These are phyloP conservation scores for Nerophis lumbriciformis DNA, from an alignment of 2,113 vertebrate genomes.

Conservation along the genomic window DNA sequence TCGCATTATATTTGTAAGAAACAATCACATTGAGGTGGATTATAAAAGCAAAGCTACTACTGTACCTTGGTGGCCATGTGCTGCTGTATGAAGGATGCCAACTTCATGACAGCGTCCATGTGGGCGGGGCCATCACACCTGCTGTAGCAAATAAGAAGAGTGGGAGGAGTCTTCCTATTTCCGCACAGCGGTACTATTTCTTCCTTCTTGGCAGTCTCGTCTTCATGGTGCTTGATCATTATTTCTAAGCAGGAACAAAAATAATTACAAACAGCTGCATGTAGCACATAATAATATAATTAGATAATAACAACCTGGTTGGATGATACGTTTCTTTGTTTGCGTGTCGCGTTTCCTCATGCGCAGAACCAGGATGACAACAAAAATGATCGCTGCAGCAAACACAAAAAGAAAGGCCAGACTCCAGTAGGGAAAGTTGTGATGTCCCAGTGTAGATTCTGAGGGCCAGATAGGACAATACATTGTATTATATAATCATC, in stretches of 20 bases:
- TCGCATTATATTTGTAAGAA: neutral
- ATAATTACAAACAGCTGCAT: neutral
- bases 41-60: neutral
- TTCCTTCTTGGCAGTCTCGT: conserved; percentile 28
- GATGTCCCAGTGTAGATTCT: neutral
- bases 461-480: neutral
- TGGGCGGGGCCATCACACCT: conserved; percentile 65
- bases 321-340: conserved; percentile 18
- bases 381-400: conserved; percentile 11
- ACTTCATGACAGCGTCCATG: conserved; percentile 61
- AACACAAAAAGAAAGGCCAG: conserved; percentile 47
- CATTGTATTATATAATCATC: no score
- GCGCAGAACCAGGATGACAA: conserved; percentile 32
- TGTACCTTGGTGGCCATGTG: conserved; percentile 71
- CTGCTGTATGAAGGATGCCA: conserved; percentile 72
- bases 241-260: conserved; percentile 38
- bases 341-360: conserved; percentile 19
- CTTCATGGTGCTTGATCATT: conserved; percentile 32
- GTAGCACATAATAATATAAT: neutral
- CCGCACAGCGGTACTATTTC: conserved; percentile 27
- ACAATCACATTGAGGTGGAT: no score
- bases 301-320: conserved; percentile 48
- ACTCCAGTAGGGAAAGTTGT: conserved; percentile 12
- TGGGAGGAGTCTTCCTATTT: conserved; percentile 46
- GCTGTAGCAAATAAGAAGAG: conserved; percentile 74